Conservation (phyloP, 1,140 invertebrate species). For the Leptinotarsa lineolata region DNA sequence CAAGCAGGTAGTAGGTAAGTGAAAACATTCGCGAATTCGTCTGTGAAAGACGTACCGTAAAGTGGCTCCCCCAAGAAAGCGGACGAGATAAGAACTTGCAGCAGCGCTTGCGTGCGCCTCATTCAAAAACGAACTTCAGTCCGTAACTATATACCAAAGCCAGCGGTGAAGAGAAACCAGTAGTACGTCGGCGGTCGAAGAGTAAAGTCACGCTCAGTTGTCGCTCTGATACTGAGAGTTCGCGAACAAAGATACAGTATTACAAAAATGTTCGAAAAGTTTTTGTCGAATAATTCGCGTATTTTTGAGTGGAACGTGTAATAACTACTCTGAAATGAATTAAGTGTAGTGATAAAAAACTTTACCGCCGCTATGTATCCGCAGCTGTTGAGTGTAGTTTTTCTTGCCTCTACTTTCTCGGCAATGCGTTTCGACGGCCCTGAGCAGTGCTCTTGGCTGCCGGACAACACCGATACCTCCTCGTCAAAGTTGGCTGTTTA, state of each 20-base stretch:
- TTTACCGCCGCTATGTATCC: slow-evolving; percentile 39
- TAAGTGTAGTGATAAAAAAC: slow-evolving; percentile 1
- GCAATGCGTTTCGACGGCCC: slow-evolving; percentile 45
- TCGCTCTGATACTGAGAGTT: slow-evolving; percentile 17
- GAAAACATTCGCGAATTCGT: slow-evolving; percentile 13
- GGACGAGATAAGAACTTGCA: slow-evolving; percentile 31
- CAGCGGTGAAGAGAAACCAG: slow-evolving; percentile 38
- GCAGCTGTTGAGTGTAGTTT: slow-evolving; percentile 32
- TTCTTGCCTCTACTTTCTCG: slow-evolving; percentile 23
- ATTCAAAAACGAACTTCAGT: slow-evolving; percentile 28
- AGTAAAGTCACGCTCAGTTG: slow-evolving; percentile 30
- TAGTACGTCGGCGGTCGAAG: slow-evolving; percentile 41
- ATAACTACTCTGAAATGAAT: slow-evolving; percentile 11
- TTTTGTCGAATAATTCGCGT: background rate
- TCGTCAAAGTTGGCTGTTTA: slow-evolving; percentile 60
- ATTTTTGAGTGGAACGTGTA: background rate
- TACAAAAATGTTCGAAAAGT: slow-evolving; percentile 8
- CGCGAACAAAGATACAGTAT: slow-evolving; percentile 1
- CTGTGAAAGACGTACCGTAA: slow-evolving; percentile 26
- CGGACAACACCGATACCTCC: slow-evolving; percentile 66
- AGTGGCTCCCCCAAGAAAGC: slow-evolving; percentile 37
- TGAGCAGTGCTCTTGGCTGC: slow-evolving; percentile 63
- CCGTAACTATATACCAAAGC: slow-evolving; percentile 47
- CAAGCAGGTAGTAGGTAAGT: slow-evolving; percentile 25
- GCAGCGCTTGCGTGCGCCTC: slow-evolving; percentile 42